These are phyloP conservation scores for Drosophila flavopinicola DNA, from an alignment of 2,888 invertebrate species.

Conservation along the genomic window DNA sequence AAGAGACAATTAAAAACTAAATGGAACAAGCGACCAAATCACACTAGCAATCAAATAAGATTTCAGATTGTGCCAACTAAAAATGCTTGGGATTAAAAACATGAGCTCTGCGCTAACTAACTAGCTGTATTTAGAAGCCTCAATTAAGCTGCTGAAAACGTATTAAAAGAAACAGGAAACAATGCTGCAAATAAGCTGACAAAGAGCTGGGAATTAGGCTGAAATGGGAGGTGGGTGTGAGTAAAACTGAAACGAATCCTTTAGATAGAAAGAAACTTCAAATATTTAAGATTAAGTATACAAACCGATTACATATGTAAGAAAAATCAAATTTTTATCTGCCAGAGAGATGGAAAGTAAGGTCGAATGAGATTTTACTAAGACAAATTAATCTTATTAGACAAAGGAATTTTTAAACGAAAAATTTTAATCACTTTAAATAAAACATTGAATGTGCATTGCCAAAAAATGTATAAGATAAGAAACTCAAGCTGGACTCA, in stretches of 20 bases:
- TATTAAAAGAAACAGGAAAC: background rate
- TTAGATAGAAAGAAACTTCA: background rate
- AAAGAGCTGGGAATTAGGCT: constrained; percentile 2
- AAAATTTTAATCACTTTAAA: too few relatives aligned
- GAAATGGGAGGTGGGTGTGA: background rate
- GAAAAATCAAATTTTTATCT: too few relatives aligned
- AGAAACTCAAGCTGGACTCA: too few relatives aligned
- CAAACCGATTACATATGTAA: too few relatives aligned
- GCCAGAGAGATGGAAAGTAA: too few relatives aligned
- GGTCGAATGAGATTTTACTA: too few relatives aligned
- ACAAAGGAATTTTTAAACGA: too few relatives aligned
- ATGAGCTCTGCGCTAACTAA: background rate
- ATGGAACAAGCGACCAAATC: constrained; percentile 8
- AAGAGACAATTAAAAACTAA: constrained; percentile 52
- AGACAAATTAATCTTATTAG: too few relatives aligned
- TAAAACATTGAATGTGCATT: too few relatives aligned
- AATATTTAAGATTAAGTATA: constrained; percentile 3
- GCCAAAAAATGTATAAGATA: too few relatives aligned
- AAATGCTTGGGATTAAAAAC: constrained; percentile 11
- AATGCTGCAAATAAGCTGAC: constrained; percentile 24
- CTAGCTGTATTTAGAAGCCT: constrained; percentile 5
- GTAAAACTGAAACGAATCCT: background rate
- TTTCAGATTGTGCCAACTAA: constrained; percentile 14
- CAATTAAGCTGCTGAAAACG: background rate
- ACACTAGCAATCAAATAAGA: background rate